Conservation (phyloP, 2,113 vertebrate genomes). For the Eulemur macaco region DNA sequence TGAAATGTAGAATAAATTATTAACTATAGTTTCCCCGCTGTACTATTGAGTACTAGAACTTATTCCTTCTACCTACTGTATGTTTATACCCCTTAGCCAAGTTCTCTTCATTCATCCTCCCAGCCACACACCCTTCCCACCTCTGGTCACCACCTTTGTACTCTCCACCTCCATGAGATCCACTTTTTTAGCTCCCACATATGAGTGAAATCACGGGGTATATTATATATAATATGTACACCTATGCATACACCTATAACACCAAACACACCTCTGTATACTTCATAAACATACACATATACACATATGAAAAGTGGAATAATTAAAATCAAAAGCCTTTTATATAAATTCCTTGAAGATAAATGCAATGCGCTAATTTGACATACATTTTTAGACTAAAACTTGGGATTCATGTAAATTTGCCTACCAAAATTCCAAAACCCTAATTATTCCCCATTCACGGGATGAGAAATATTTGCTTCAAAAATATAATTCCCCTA, state of each 20-base stretch:
- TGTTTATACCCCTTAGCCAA: not conserved
- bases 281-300: not conserved
- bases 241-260: not conserved
- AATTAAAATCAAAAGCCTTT: not conserved
- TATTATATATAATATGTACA: not conserved
- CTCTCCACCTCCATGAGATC: not conserved
- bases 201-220: not conserved
- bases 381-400: not conserved
- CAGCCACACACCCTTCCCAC: not conserved
- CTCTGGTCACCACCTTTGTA: not conserved
- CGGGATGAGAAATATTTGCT: not conserved
- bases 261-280: accelerated
- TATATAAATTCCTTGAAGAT: not conserved
- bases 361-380: not conserved
- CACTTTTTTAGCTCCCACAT: not conserved
- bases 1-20: not conserved
- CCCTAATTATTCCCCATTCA: not conserved
- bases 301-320: not conserved
- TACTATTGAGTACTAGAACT: not conserved
- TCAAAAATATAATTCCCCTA: not conserved
- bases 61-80: not conserved
- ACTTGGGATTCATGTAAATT: not conserved
- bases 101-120: not conserved
- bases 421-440: not conserved
- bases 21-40: not conserved